Evolutionary conservation across 2,797 vertebrate genomes (phyloP).

Genomic region (Vireo griseus): DNA sequence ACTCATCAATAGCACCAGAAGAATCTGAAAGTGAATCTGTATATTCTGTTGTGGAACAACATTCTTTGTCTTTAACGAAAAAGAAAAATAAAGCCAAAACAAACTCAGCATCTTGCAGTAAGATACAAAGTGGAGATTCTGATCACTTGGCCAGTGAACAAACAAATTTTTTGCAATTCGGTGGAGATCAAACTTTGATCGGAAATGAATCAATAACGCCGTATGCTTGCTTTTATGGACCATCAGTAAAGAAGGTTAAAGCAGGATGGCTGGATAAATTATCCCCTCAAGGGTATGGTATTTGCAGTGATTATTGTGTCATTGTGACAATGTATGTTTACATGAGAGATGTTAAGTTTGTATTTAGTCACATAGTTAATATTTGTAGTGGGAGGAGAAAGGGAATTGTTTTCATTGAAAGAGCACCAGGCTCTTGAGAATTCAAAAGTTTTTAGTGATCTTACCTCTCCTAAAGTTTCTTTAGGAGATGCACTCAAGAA

Average conservation of each 20-base stretch:
- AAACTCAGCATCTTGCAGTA: background rate
- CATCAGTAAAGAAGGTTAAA: slow-evolving; percentile 75
- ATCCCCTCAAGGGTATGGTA: slow-evolving; percentile 89
- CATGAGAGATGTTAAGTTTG: background rate
- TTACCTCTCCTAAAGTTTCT: background rate
- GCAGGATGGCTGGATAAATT: slow-evolving; percentile 96
- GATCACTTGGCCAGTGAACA: slow-evolving; percentile 1
- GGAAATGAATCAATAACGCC: slow-evolving; percentile 84
- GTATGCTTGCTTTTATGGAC: slow-evolving; percentile 92
- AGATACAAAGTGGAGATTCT: slow-evolving; percentile 33
- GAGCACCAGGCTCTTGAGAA: background rate
- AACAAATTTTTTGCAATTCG: background rate
- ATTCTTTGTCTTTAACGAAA: slow-evolving; percentile 57
- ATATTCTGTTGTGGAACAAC: slow-evolving; percentile 72
- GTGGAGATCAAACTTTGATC: background rate
- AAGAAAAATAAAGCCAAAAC: slow-evolving; percentile 63
- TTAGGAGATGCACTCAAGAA: background rate
- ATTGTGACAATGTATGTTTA: background rate
- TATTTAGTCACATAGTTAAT: background rate
- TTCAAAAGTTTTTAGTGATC: background rate
- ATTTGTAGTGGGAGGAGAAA: background rate
- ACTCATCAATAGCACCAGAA: background rate
- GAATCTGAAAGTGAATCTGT: slow-evolving; percentile 67
- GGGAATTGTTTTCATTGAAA: background rate
- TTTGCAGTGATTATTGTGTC: background rate